These are phyloP conservation scores for Hoplias malabaricus DNA, from an alignment of 2,113 vertebrate genomes.

Conservation along the genomic window DNA sequence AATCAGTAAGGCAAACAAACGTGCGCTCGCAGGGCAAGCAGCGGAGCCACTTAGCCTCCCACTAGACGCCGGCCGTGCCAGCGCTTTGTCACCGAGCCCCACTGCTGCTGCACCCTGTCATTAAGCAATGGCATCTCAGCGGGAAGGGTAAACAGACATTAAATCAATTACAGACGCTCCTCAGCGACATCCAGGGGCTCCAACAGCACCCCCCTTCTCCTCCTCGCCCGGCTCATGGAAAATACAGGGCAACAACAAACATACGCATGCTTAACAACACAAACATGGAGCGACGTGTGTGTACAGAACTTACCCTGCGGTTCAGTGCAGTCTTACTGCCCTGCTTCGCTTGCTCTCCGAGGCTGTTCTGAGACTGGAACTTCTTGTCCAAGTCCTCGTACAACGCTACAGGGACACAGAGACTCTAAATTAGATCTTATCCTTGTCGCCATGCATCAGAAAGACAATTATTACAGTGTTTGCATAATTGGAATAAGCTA, in stretches of 20 bases:
- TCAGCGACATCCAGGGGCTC: slow-evolving; percentile 54
- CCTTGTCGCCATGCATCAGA: neutral
- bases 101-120: slow-evolving; percentile 78
- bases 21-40: slow-evolving; percentile 60
- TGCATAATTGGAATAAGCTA: neutral
- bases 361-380: slow-evolving; percentile 82
- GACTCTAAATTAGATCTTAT: slow-evolving; percentile 13
- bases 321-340: slow-evolving; percentile 92
- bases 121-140: slow-evolving; percentile 76
- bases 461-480: neutral
- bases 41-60: slow-evolving; percentile 78
- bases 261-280: neutral
- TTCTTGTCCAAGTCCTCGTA: slow-evolving; percentile 88
- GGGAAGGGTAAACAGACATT: slow-evolving; percentile 82
- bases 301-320: slow-evolving; percentile 87
- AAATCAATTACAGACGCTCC: slow-evolving; percentile 79
- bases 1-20: slow-evolving; percentile 68
- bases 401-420: slow-evolving; percentile 69
- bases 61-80: slow-evolving; percentile 74
- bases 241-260: slow-evolving; percentile 37
- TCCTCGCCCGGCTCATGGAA: slow-evolving; percentile 46
- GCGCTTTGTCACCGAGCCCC: slow-evolving; percentile 78
- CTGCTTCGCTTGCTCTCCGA: slow-evolving; percentile 86
- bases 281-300: neutral
- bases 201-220: slow-evolving; percentile 29